Base-by-base conservation (phyloP, 2,797 vertebrate species). In the Sciurus carolinensis region DNA sequence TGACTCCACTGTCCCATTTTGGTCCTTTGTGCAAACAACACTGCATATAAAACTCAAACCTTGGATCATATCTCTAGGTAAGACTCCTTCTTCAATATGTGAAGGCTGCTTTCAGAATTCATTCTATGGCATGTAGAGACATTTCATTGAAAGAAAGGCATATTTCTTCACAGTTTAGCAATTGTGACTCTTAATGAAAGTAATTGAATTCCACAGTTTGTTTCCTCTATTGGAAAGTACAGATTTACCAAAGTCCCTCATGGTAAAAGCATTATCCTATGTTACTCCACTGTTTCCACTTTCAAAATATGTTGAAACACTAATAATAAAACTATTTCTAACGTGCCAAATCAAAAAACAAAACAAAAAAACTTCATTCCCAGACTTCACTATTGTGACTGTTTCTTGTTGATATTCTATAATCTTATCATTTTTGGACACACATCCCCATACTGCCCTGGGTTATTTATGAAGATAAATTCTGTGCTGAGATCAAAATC, bases 381-480 rank as follows among this genome's bases (percentile, higher is more conserved):
- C 91, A 96, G 97, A 96, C 95, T 75, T 59, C 44, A 69, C 47
- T 96, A 39, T 62, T 92, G 20, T 5, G 28, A 75, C 86, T 92
- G 81, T 77, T 97, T 52, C 75, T 96, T 84, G 94, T 59, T 96
- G 96, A 91, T 84, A 90, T 87, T 98, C 96, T 92, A 64, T 83
- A 91, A 97, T 97, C 97, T 97, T 97, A 97, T 96, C 98, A 96
- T 87, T 77, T 82, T 44, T 75, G 97, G 73, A 91, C 96, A 96
- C 96, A 98, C 66, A 95, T 85, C 96, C 97, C 96, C 96, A 91
- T 76, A 90, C 87, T 95, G 87, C 69, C 24, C 57, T 22, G 44
- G 91, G 69, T 93, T 90, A 97, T 87, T 97, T 98, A 86, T 1
- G 2, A 97, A 98, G 95, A 97, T 96, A 96, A 93, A 87, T 92